Evolutionary conservation across 2,113 vertebrate genomes (phyloP), one percentile per base, ranked within the genome.

Genomic region (Cervus canadensis): DNA sequence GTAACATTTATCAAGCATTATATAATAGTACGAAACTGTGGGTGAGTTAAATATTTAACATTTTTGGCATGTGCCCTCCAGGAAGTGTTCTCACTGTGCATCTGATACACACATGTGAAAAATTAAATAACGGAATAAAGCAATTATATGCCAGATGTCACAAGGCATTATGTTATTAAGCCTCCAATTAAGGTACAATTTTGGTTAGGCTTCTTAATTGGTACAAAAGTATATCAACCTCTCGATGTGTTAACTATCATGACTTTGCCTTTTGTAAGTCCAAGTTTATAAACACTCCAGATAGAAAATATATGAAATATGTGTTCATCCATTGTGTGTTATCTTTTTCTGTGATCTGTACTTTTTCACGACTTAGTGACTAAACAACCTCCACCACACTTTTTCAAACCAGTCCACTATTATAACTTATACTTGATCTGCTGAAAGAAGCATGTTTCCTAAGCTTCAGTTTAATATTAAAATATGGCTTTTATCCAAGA

Each of bases 141-240:
- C 33, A 97, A 64, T 88, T 95, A 74, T 74, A 84, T 91, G 33
- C 36, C 91, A 96, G 57, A 94, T 93, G 50, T 95, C 82, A 94
- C 48, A 96, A 95, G 36, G 26, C 26, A 81, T 30, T 93, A 23
- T 74, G 36, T 88, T 67, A 95, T 93, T 95, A 92, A 84, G 64
- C 23, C 19, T 71, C 43, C 62, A 96, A 40, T 93, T 96, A 96
- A 88, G 59, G 76, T 17, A 96, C 94, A 93, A 92, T 88, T 12
- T 15, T 62, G 23, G 50, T 60, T 92, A 95, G 52, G 7, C 4
- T 96, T 92, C 25, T 87, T 95, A 96, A 92, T 92, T 92, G 40
- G 25, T 89, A 16, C 26, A 87, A 71, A 87, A 92, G 30, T 95
- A 40, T 33, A 95, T 74, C 45, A 81, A 9, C 21, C 6, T 62